Evolutionary conservation across 2,888 invertebrate species (phyloP), one percentile per base, ranked within the genome.

Genomic region (Chirona hameri): DNA sequence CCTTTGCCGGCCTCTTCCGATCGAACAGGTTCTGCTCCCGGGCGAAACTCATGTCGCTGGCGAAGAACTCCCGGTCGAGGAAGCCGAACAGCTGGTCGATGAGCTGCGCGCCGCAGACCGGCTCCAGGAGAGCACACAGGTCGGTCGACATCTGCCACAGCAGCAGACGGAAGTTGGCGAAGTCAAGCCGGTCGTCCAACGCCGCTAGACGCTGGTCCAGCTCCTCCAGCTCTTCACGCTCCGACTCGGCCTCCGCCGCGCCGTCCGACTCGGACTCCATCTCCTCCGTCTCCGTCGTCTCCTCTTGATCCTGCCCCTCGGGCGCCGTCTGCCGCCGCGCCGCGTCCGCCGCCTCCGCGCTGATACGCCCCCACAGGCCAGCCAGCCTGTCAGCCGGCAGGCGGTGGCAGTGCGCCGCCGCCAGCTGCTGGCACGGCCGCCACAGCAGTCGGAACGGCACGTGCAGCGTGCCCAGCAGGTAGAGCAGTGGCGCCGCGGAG

Each of bases 361-460:
- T 87, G 85, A 92, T 91, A 52, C 89, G 88, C 57, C 91, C 89
- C 86, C 93, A 95, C 69, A 92, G 89, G 0, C 89, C 88, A 95
- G 95, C 96, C 88, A 95, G 95, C 48, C 90, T 89, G n/a, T 91
- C 88, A 0, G 88, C 86, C 0, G 89, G 87, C 86, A 93, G 87
- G 0, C 91, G 90, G 86, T 90, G 90, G 0, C 95, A 94, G 87
- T 94, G 94, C 0, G 93, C 91, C 1, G 92, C 91, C 81, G 98
- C 92, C 72, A 96, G 90, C 86, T 93, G 92, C 27, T 91, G 90
- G 0, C 94, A 90, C 0, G 97, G 95, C 84, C 94, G 93, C 98
- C 98, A 98, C 0, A 98, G 88, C 24, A 96, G 89, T 85, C 94
- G 93, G 86, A 98, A 97, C 87, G 97, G 97, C 31, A 94, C 90